Base-by-base conservation (phyloP, 2,888 invertebrate genomes). In the Drepana falcataria region DNA sequence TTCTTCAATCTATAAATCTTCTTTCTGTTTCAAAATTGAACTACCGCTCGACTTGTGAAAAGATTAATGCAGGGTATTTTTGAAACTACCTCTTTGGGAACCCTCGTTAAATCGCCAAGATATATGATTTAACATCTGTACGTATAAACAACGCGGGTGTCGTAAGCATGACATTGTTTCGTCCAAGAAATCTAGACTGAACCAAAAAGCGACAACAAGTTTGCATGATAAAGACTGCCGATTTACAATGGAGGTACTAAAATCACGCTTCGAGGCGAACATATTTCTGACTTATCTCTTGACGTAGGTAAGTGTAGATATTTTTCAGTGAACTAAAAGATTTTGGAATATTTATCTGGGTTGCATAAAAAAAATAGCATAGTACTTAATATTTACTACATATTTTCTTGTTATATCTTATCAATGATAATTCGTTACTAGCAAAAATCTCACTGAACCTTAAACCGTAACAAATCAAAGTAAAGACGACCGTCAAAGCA, bases 141-240 rank as follows among this genome's bases (percentile, higher is more conserved):
- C 37, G 33, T 48, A 49, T 49, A 66, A 66, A 64, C 65, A 54
- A 55, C 57, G 48, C 57, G 60, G 67, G 66, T 69, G 66, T 69
- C 65, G 71, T 66, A 67, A 69, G 68, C 64, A 59, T 68, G 73
- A 76, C 75, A 78, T 81, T 80, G 78, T 83, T 73, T 77, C 41
- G 71, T 71, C 68, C 71, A 71, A 80, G 81, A 80, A 78, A 82
- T 76, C 73, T 74, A 74, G 75, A 74, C 75, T 75, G 72, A 79
- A 74, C 81, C 75, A 76, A 81, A 79, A 79, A 72, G 73, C 69
- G 70, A 44, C 68, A 68, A 70, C 69, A 64, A 64, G 77, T 88
- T 87, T 85, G 84, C 87, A 87, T 88, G 77, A 88, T 82, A 87
- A 88, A 87, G 80, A 76, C 75, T 58, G 75, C 84, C 87, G 85